Base-by-base conservation (phyloP, 2,113 vertebrate genomes). In the Hippoglossus stenolepis region DNA sequence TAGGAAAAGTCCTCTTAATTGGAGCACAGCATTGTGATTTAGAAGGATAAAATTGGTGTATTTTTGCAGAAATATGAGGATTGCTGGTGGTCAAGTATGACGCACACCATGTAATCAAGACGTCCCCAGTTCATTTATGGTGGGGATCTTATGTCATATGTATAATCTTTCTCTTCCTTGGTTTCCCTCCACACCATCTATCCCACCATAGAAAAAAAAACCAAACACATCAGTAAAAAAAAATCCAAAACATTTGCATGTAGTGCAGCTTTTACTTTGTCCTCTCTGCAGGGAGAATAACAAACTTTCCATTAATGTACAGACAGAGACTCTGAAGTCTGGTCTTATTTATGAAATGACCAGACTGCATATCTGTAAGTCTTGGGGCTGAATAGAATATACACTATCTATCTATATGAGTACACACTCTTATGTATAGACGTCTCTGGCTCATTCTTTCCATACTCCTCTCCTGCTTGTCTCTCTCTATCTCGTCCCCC, bases 21-120 rank as follows among this genome's bases (percentile, higher is more conserved):
- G 57, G 57, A 67, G 49, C 45, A 10, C 63, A 53, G 56, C 53
- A 23, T 53, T 73, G 60, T 75, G 73, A 88, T 79, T 79, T 79
- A 83, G 40, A 62, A 51, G 53, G 71, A 69, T 35, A 14, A 58
- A 73, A 79, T 47, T 85, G 40, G 9, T 17, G 47, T 38, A 35
- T 65, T 70, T 73, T 59, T 53, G 10, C 61, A 70, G 60, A 80
- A 65, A 70, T 68, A 73, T 7, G 0, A 38, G 20, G 15, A 60
- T 40, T 28, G 9, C 18, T 62, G 66, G 73, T 85, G 72, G 65
- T 83, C 26, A 59, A 68, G 66, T 61, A 23, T 69, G 71, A 75
- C 12, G 45, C 81, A 80, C 1, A 83, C 31, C 43, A 72, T 83
- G 70, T 58, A 77, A 83, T 65, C 77, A 77, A 43, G 10, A 82